Evolutionary conservation across 2,797 vertebrate genomes (phyloP).

Genomic region (Aselliscus stoliczkanus): DNA sequence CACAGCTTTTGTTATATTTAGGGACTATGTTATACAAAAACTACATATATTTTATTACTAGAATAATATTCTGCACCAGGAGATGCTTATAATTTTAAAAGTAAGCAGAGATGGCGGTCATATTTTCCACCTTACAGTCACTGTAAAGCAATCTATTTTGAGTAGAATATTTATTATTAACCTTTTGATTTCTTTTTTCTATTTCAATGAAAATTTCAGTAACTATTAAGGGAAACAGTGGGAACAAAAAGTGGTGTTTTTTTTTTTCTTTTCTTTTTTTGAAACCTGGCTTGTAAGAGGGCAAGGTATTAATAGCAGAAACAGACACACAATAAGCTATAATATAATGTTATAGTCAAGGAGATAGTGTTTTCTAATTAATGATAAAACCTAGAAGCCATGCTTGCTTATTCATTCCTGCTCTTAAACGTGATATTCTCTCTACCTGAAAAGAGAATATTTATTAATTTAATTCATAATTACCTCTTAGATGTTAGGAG

Average conservation of each 20-base stretch:
- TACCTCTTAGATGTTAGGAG: not conserved
- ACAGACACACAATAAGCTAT: not conserved
- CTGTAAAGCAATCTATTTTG: not conserved
- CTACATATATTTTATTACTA: not conserved
- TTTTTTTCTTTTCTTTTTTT: not conserved
- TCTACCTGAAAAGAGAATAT: not conserved
- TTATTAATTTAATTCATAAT: slow-evolving; percentile 14
- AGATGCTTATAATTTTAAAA: not conserved
- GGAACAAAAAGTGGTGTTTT: not conserved
- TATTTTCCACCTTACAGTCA: not conserved
- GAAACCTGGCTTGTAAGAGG: not conserved
- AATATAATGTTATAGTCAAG: not conserved
- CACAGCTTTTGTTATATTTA: not conserved
- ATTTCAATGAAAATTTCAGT: not conserved
- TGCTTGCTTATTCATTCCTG: not conserved
- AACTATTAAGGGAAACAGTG: not conserved
- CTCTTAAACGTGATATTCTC: not conserved
- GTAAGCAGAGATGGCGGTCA: not conserved
- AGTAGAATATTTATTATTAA: not conserved
- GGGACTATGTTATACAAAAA: not conserved
- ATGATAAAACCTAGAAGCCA: not conserved
- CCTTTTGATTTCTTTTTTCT: not conserved
- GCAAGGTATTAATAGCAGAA: not conserved
- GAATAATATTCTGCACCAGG: not conserved
- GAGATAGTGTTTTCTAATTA: not conserved